phyloP scores from a whole-genome alignment of 1,140 invertebrate species.

The Eurosta solidaginis region DNA sequence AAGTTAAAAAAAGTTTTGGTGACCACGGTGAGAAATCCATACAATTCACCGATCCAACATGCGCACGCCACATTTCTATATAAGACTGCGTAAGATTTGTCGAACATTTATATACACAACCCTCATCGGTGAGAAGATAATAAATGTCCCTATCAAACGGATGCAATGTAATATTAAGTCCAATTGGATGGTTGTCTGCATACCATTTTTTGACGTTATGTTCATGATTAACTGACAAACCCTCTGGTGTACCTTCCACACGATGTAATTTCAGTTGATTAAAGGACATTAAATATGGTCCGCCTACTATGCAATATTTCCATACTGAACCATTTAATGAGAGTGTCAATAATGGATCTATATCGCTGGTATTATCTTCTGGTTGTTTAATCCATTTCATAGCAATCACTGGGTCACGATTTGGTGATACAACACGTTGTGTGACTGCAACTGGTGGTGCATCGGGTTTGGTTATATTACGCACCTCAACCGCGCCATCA shows the following conservation, averaged over 20 bases:
- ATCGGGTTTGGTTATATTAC: slow-evolving; percentile 65
- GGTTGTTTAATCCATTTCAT: slow-evolving; percentile 62
- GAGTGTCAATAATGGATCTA: slow-evolving; percentile 62
- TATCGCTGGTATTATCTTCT: slow-evolving; percentile 49
- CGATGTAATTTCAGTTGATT: slow-evolving; percentile 68
- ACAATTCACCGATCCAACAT: slow-evolving; percentile 77
- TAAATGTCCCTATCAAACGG: slow-evolving; percentile 70
- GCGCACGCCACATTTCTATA: slow-evolving; percentile 74
- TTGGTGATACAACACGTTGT: slow-evolving; percentile 62
- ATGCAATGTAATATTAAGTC: slow-evolving; percentile 69
- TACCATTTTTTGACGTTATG: slow-evolving; percentile 9
- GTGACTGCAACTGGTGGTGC: slow-evolving; percentile 63
- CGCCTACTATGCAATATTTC: slow-evolving; percentile 60
- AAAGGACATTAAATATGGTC: slow-evolving; percentile 57
- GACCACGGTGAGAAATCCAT: slow-evolving; percentile 81
- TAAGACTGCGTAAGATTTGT: slow-evolving; percentile 69
- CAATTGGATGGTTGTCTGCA: slow-evolving; percentile 62
- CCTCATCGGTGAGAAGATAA: slow-evolving; percentile 82
- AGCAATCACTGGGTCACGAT: slow-evolving; percentile 70
- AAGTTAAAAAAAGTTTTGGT: slow-evolving; percentile 75
- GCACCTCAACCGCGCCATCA: slow-evolving; percentile 75
- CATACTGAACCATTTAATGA: slow-evolving; percentile 68
- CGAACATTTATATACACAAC: slow-evolving; percentile 78
- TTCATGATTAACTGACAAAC: slow-evolving; percentile 47
- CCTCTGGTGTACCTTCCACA: slow-evolving; percentile 69